Conservation (phyloP, 1,140 invertebrate species). For the Drosophila mauritiana region DNA sequence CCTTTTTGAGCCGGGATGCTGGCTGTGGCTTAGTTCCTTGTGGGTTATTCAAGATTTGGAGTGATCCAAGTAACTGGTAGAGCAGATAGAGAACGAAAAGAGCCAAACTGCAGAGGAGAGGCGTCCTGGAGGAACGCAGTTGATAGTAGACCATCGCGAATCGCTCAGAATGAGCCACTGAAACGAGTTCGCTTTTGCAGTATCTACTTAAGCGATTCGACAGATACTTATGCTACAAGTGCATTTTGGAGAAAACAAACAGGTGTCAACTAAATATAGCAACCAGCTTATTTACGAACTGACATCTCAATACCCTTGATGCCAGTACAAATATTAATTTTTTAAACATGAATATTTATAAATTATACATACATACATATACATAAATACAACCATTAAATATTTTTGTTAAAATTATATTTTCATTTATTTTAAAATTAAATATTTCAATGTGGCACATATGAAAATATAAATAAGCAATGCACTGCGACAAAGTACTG, state of each 20-base stretch:
- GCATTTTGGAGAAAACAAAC: background rate
- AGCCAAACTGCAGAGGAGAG: background rate
- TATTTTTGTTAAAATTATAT: background rate
- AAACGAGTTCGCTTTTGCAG: background rate
- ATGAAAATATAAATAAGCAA: too few relatives aligned
- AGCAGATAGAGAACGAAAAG: background rate
- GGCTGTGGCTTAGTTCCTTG: too few relatives aligned
- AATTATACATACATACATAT: too few relatives aligned
- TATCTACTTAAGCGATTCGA: background rate
- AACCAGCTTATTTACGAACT: too few relatives aligned
- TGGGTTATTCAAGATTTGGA: background rate
- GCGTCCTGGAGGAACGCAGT: background rate
- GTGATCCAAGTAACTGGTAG: too few relatives aligned
- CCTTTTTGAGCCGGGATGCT: background rate
- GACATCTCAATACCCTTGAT: too few relatives aligned
- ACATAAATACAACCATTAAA: background rate
- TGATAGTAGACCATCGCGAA: slow-evolving; percentile 3
- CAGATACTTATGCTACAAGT: too few relatives aligned
- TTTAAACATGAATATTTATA: too few relatives aligned
- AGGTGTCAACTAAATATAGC: background rate
- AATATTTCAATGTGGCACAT: too few relatives aligned
- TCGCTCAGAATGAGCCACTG: background rate
- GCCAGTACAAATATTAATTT: too few relatives aligned
- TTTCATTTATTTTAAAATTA: too few relatives aligned
- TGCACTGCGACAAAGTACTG: too few relatives aligned